Evolutionary conservation across 2,888 invertebrate genomes (phyloP).

Genomic region (Dexiosoma caninum): DNA sequence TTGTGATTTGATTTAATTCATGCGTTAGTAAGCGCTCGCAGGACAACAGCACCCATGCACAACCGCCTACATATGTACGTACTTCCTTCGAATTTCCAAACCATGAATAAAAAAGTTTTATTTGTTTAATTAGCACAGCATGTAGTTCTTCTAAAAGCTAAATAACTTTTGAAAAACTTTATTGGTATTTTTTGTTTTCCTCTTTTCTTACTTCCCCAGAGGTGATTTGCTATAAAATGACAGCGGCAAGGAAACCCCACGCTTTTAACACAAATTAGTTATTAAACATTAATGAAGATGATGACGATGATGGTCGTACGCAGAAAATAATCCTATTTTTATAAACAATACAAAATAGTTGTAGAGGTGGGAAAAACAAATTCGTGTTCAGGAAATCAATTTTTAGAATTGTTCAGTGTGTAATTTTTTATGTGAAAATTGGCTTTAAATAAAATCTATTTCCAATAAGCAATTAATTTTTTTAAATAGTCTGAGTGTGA

Average conservation of each 20-base stretch:
- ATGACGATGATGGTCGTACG: too few relatives aligned
- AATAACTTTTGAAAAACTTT: slow-evolving; percentile 7
- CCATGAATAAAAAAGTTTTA: background rate
- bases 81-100: background rate
- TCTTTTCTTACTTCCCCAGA: background rate
- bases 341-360: too few relatives aligned
- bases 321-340: too few relatives aligned
- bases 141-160: background rate
- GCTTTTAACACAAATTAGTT: background rate
- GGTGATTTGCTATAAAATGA: slow-evolving; percentile 2
- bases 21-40: slow-evolving; percentile 51
- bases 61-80: too few relatives aligned
- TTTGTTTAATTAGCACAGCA: slow-evolving; percentile 50
- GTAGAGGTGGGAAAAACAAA: too few relatives aligned
- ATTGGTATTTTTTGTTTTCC: background rate
- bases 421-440: too few relatives aligned
- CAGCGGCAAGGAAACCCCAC: background rate
- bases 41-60: background rate
- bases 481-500: too few relatives aligned
- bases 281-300: background rate
- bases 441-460: too few relatives aligned
- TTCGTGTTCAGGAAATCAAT: too few relatives aligned
- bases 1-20: slow-evolving; percentile 30
- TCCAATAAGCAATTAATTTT: too few relatives aligned
- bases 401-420: too few relatives aligned